Evolutionary conservation across 2,888 invertebrate genomes (phyloP).

Genomic region (Spilarctia lutea): DNA sequence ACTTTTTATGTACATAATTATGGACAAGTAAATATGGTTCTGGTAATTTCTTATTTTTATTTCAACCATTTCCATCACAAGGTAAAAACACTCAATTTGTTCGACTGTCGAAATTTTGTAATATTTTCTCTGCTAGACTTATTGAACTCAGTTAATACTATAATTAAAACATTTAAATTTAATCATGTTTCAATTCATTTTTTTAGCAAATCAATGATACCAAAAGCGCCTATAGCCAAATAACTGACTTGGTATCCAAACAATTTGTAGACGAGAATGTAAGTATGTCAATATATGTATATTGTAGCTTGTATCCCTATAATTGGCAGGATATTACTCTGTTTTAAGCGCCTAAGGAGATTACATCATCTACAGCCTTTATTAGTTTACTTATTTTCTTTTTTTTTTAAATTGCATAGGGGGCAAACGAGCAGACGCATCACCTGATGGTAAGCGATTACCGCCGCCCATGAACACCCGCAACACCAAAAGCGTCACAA

Average conservation of each 20-base stretch:
- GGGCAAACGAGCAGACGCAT: too few relatives aligned
- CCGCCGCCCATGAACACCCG: too few relatives aligned
- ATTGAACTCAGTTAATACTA: not conserved
- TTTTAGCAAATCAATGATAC: constrained; percentile 84
- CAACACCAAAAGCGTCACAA: too few relatives aligned
- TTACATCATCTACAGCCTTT: not conserved
- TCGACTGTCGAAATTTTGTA: not conserved
- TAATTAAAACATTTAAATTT: not conserved
- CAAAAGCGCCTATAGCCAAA: constrained; percentile 82
- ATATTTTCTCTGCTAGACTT: not conserved
- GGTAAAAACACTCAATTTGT: too few relatives aligned
- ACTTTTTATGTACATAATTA: too few relatives aligned
- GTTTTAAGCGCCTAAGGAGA: not conserved
- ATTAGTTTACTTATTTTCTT: too few relatives aligned
- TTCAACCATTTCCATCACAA: too few relatives aligned
- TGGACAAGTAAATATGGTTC: too few relatives aligned
- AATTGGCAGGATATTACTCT: not conserved
- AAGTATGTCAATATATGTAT: constrained; percentile 54
- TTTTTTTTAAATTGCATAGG: too few relatives aligned
- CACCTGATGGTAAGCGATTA: too few relatives aligned
- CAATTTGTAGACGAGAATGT: constrained; percentile 79
- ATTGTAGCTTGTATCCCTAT: not conserved
- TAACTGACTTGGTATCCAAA: constrained; percentile 75
- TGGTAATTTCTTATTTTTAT: too few relatives aligned
- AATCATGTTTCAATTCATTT: constrained; percentile 6